A percentile compares a stretch with the other conserved stretches of the same genome.
These are phyloP conservation scores for Sebastes taczanowskii DNA, from an alignment of 2,797 vertebrate species.

Conservation along the genomic window DNA sequence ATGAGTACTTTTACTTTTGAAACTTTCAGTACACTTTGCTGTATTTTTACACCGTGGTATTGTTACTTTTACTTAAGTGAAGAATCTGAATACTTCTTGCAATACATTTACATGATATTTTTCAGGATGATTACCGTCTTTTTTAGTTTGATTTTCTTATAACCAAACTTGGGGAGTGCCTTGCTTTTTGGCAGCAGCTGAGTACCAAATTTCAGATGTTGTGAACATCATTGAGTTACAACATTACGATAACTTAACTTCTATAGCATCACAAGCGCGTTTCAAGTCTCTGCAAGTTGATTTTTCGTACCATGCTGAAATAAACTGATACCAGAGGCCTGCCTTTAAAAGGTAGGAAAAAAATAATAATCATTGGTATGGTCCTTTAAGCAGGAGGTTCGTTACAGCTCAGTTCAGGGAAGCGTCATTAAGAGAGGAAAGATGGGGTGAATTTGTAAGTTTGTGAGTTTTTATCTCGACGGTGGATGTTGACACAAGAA, in stretches of 20 bases:
- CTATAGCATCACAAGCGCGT: not conserved
- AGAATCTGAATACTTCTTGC: too few species aligned
- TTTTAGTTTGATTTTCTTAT: not conserved
- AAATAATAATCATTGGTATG: not conserved
- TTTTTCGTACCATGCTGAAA: not conserved
- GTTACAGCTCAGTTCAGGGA: not conserved
- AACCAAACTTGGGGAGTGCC: not conserved
- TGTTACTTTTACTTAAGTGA: too few species aligned
- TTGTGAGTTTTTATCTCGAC: not conserved
- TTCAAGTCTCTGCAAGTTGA: not conserved
- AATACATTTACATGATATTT: too few species aligned
- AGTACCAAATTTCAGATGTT: not conserved
- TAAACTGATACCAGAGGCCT: not conserved
- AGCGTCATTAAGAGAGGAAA: not conserved
- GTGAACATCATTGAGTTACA: too few species aligned
- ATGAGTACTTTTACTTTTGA: too few species aligned
- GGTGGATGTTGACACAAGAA: slow-evolving; percentile 25
- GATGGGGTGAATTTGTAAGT: not conserved
- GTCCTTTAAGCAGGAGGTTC: slow-evolving; percentile 1
- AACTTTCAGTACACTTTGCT: too few species aligned
- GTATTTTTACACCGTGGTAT: too few species aligned
- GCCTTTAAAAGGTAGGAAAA: not conserved
- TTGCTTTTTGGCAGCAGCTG: not conserved
- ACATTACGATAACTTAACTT: not conserved
- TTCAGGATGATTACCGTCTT: not conserved